phyloP scores from a whole-genome alignment of 2,797 vertebrate genomes.

The Girardinus metallicus region DNA sequence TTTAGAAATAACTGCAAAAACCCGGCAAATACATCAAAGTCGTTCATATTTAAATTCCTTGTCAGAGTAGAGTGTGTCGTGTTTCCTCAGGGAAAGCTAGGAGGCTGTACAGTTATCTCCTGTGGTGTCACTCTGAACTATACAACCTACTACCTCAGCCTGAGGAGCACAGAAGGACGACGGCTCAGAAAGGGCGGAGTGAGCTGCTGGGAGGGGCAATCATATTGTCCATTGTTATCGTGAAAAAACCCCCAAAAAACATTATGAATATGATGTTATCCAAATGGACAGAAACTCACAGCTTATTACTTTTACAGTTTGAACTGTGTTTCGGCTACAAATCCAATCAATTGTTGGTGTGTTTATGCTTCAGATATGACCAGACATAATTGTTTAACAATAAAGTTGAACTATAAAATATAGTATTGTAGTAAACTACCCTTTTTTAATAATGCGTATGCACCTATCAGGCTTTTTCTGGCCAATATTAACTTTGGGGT shows the following conservation, averaged over 20 bases:
- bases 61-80: slow-evolving; percentile 69
- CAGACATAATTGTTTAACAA: neutral
- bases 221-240: neutral
- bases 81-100: slow-evolving; percentile 99
- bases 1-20: neutral
- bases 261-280: neutral
- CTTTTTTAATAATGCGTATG: neutral
- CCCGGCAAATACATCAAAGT: neutral
- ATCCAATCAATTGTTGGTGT: neutral
- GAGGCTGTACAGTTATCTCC: slow-evolving; percentile 99
- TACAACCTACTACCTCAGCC: slow-evolving; percentile 99
- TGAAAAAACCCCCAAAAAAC: neutral
- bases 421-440: neutral
- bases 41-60: slow-evolving; percentile 11
- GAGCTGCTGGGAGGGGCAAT: neutral
- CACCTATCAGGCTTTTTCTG: neutral
- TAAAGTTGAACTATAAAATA: neutral
- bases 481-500: neutral
- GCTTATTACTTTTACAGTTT: neutral
- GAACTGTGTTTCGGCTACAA: neutral
- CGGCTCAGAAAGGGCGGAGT: neutral
- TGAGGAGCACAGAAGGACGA: slow-evolving; percentile 81
- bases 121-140: slow-evolving; percentile 98
- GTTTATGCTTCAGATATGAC: neutral
- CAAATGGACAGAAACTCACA: neutral